Conservation (phyloP, 2,113 vertebrate genomes). For the zebrafish (Danio rerio) region DNA sequence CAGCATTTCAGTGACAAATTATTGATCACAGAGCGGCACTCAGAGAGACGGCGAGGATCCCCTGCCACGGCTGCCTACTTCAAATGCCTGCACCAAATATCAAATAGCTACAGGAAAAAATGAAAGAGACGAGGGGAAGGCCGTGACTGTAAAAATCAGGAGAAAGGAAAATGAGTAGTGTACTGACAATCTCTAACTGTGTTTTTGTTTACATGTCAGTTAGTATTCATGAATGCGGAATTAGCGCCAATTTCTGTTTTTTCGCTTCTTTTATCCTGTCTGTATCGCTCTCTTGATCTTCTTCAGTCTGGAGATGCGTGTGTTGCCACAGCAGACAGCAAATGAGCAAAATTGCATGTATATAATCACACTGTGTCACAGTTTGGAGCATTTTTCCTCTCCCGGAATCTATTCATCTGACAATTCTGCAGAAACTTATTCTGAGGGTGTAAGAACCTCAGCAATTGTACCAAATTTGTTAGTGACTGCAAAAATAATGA, state of each 20-base stretch:
- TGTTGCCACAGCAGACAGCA: conserved; percentile 28
- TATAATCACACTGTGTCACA: conserved; percentile 1
- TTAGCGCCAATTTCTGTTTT: conserved; percentile 57
- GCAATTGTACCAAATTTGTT: too few relatives aligned
- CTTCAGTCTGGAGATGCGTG: conserved; percentile 23
- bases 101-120: conserved; percentile 42
- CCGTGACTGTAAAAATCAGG: neutral
- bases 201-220: conserved; percentile 28
- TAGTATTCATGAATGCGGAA: conserved; percentile 59
- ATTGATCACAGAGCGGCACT: conserved; percentile 61
- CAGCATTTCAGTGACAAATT: conserved; percentile 60
- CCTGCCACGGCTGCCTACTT: conserved; percentile 52
- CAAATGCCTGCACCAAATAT: conserved; percentile 30
- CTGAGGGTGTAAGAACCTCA: neutral
- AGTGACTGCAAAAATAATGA: neutral
- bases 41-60: conserved; percentile 47
- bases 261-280: conserved; percentile 34
- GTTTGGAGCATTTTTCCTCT: neutral
- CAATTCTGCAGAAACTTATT: neutral
- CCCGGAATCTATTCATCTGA: neutral
- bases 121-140: conserved; percentile 14
- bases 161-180: neutral
- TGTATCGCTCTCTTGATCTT: conserved; percentile 51
- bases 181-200: neutral
- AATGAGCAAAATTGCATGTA: conserved; percentile 45